Evolutionary conservation across 2,113 vertebrate genomes (phyloP).

Genomic region (Asarcornis scutulata): DNA sequence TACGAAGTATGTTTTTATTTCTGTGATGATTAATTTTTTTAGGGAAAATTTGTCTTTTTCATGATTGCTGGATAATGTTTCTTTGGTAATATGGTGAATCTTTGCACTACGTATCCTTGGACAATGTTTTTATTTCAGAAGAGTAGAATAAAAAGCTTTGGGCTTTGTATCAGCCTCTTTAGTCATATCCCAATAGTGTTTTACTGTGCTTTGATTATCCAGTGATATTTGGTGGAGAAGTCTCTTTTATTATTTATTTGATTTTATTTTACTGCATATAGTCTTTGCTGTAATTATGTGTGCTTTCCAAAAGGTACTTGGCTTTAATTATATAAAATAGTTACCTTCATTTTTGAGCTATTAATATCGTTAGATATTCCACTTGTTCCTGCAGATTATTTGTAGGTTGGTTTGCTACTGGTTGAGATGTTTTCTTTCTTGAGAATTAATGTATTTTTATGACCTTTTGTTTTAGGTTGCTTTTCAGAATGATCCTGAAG

Average conservation of each 20-base stretch:
- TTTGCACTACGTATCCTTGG: accelerated
- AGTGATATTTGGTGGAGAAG: not conserved
- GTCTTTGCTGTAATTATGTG: not conserved
- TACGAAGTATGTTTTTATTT: not conserved
- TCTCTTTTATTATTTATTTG: not conserved
- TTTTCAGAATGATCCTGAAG: constrained; percentile 93
- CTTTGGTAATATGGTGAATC: not conserved
- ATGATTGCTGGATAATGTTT: not conserved
- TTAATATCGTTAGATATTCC: not conserved
- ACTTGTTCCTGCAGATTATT: not conserved
- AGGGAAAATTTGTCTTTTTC: not conserved
- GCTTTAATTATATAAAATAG: not conserved
- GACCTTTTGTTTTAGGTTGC: constrained; percentile 82
- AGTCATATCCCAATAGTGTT: not conserved
- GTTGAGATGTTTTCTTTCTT: not conserved
- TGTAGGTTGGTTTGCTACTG: not conserved
- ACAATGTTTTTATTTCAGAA: not conserved
- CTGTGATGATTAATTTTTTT: not conserved
- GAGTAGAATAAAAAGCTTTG: not conserved
- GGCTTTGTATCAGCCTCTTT: not conserved
- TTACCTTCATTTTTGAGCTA: not conserved
- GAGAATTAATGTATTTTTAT: not conserved
- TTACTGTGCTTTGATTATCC: not conserved
- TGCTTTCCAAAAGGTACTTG: not conserved
- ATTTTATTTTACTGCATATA: not conserved